Conservation (phyloP, 2,888 invertebrate species). For the Liposcelis brunnea region DNA sequence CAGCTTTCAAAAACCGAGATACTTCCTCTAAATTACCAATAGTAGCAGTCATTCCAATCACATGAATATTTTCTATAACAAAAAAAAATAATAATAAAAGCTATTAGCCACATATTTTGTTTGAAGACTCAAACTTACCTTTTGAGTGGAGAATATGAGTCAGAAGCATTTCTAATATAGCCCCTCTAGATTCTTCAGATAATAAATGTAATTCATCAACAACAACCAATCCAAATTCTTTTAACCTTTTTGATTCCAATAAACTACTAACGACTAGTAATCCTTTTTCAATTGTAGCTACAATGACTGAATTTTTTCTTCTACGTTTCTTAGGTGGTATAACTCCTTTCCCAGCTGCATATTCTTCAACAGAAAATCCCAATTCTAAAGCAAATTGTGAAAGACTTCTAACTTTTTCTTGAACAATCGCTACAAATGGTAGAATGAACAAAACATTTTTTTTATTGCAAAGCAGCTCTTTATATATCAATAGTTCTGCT, state of each 20-base stretch:
- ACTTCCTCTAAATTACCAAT: slow-evolving; percentile 79
- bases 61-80: slow-evolving; percentile 48
- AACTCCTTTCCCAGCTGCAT: slow-evolving; percentile 75
- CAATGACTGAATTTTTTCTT: slow-evolving; percentile 61
- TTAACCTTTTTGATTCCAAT: slow-evolving; percentile 54
- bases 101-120: slow-evolving; percentile 5
- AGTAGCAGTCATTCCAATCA: slow-evolving; percentile 95
- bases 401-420: slow-evolving; percentile 83
- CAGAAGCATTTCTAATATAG: slow-evolving; percentile 64
- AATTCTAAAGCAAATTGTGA: slow-evolving; percentile 75
- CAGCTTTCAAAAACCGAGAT: slow-evolving; percentile 60
- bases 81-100: slow-evolving; percentile 13
- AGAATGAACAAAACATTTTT: slow-evolving; percentile 76
- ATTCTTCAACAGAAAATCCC: slow-evolving; percentile 85
- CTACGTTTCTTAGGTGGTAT: slow-evolving; percentile 68
- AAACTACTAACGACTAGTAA: slow-evolving; percentile 69
- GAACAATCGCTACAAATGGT: slow-evolving; percentile 91
- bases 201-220: slow-evolving; percentile 89
- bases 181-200: slow-evolving; percentile 74
- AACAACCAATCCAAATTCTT: slow-evolving; percentile 61
- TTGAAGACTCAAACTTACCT: slow-evolving; percentile 32
- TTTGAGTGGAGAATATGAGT: slow-evolving; percentile 57
- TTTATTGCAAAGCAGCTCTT: slow-evolving; percentile 62
- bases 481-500: slow-evolving; percentile 83
- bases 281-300: slow-evolving; percentile 93